Percentiles rank a stretch among this genome's conserved stretches.
phyloP scores from a whole-genome alignment of 2,113 vertebrate genomes.

The Chamaetylas fuelleborni region DNA sequence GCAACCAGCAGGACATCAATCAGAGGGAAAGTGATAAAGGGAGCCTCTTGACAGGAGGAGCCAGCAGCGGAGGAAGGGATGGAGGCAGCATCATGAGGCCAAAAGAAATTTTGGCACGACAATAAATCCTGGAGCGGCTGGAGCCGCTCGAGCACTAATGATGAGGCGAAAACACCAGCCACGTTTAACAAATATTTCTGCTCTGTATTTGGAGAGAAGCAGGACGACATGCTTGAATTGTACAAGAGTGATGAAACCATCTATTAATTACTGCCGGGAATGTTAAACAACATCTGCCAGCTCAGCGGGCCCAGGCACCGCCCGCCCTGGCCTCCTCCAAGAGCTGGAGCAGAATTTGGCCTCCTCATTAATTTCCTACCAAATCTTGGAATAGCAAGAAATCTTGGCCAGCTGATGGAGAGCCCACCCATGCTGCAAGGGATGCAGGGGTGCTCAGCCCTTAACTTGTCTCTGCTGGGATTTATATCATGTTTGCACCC shows the following conservation, averaged over 20 bases:
- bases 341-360: constrained; percentile 34
- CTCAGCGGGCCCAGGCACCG: constrained; percentile 47
- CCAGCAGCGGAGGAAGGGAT: neutral
- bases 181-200: constrained; percentile 63
- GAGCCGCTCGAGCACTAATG: neutral
- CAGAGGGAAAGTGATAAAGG: constrained; percentile 20
- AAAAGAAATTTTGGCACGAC: constrained; percentile 31
- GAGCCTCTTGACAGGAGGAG: neutral
- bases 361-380: constrained; percentile 23
- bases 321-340: constrained; percentile 3
- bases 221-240: constrained; percentile 50
- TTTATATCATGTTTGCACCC: neutral
- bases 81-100: neutral
- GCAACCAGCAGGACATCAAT: constrained; percentile 15
- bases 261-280: constrained; percentile 63
- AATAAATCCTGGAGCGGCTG: constrained; percentile 19
- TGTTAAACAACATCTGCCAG: constrained; percentile 68
- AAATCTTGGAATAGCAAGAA: neutral
- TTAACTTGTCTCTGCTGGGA: neutral
- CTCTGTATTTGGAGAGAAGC: constrained; percentile 44
- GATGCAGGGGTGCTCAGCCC: neutral
- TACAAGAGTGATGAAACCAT: constrained; percentile 51
- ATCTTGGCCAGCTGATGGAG: neutral
- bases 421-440: rapidly evolving
- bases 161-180: neutral